Evolutionary conservation across 2,888 invertebrate species (phyloP), one percentile per base, ranked within the genome.

Genomic region (Peribatodes rhomboidaria): DNA sequence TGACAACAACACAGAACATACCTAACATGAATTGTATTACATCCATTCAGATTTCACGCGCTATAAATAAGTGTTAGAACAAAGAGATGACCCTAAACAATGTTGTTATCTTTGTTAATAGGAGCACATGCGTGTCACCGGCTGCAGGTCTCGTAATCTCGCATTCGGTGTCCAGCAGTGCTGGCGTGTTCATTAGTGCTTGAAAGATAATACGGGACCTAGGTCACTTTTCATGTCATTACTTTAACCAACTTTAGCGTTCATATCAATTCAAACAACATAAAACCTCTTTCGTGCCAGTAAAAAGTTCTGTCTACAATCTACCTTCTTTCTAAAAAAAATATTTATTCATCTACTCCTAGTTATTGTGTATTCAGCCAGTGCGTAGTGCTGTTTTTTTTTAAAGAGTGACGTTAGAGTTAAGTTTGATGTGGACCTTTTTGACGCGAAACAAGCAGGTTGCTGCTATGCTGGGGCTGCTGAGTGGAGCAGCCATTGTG

Each of bases 371-470:
- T 65, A 71, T 37, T 37, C 37, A 22, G 52, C 72, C 71, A 49
- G 56, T 42, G 27, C 61, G 53, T 44, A 16, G 35, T 46, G 20
- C 18, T 52, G 37, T 50, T 57, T 31, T 42, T 14, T 4, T 58
- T 49, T 11, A 50, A n/a, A 65, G 61, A 46, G 52, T 60, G 6
- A 16, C 22, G 46, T 10, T 41, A 55, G 16, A 68, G 56, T 52
- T 71, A 53, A 70, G 71, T 78, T 90, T 86, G 79, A 93, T 93
- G 92, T 93, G 89, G 90, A 81, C 82, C 70, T 92, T 92, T 84
- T 85, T 92, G 82, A 83, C 82, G 76, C 80, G 79, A 63, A 92
- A 92, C 64, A 91, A 89, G 78, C 90, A 90, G 79, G 88, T 83
- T 61, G 88, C 89, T 39, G 91, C 89, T 66, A 93, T 93, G 93